Conservation (phyloP, 2,888 invertebrate species). For the Mellilla xanthometata region DNA sequence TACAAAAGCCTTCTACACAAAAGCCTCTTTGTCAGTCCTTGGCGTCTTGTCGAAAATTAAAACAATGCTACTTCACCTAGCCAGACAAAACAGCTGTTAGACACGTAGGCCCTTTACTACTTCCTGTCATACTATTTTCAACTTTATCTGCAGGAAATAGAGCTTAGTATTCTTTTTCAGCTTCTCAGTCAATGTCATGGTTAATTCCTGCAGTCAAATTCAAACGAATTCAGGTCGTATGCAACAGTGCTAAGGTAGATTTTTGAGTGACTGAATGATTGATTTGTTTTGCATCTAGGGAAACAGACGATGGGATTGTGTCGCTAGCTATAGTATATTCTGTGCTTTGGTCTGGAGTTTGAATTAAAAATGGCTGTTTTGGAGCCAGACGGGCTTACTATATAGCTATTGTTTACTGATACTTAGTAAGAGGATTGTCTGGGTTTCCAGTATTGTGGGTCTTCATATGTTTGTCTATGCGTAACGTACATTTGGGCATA, state of each 20-base stretch:
- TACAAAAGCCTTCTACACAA: slow-evolving; percentile 11
- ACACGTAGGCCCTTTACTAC: slow-evolving; percentile 49
- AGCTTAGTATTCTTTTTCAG: slow-evolving; percentile 3
- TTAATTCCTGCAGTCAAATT: not conserved
- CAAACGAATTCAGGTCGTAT: slow-evolving; percentile 11
- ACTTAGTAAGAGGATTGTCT: slow-evolving; percentile 4
- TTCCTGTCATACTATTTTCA: not conserved
- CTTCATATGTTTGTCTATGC: not conserved
- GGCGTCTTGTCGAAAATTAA: slow-evolving; percentile 50
- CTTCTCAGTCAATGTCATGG: not conserved
- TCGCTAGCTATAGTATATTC: not conserved
- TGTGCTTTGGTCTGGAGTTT: slow-evolving; percentile 44
- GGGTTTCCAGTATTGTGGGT: not conserved
- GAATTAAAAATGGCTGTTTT: slow-evolving; percentile 46
- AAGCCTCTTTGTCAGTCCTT: slow-evolving; percentile 47
- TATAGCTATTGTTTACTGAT: not conserved
- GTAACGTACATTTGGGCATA: too few species aligned
- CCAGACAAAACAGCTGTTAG: slow-evolving; percentile 68
- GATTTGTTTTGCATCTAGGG: slow-evolving; percentile 35
- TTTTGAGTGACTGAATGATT: slow-evolving; percentile 2
- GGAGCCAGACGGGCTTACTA: slow-evolving; percentile 4
- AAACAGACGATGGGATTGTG: slow-evolving; percentile 41
- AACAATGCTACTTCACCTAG: slow-evolving; percentile 50
- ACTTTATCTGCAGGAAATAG: slow-evolving; percentile 1
- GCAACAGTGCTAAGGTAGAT: not conserved